Conservation (phyloP, 2,797 vertebrate species). For the Cossypha niveicapilla region DNA sequence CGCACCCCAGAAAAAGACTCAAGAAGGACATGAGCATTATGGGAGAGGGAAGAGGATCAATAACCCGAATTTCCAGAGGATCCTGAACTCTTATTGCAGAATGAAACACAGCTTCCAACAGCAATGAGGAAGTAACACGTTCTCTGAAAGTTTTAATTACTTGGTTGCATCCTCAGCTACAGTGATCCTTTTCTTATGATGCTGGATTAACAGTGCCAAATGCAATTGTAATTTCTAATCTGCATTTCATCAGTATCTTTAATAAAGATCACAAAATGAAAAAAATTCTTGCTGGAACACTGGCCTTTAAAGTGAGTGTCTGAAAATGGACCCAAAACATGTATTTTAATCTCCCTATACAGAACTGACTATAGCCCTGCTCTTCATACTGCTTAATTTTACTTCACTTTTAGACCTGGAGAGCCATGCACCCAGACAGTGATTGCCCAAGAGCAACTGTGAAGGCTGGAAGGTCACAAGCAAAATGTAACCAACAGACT, state of each 20-base stretch:
- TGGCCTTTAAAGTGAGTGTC: not conserved
- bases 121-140: accelerated
- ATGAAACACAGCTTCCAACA: not conserved
- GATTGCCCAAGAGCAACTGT: not conserved
- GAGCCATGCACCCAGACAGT: not conserved
- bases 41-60: not conserved
- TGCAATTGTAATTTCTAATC: not conserved
- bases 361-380: not conserved
- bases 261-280: not conserved
- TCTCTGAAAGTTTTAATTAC: not conserved
- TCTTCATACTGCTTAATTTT: not conserved
- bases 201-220: not conserved
- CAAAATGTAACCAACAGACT: not conserved
- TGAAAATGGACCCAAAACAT: not conserved
- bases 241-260: not conserved
- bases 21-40: not conserved
- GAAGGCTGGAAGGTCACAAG: not conserved
- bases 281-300: not conserved
- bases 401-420: not conserved
- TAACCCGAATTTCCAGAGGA: not conserved
- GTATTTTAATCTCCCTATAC: not conserved
- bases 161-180: not conserved
- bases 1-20: not conserved
- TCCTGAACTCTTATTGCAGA: not conserved
- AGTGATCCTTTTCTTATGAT: not conserved